Evolutionary conservation across 2,113 vertebrate genomes (phyloP).

Genomic region (Actenoides lindsayi): DNA sequence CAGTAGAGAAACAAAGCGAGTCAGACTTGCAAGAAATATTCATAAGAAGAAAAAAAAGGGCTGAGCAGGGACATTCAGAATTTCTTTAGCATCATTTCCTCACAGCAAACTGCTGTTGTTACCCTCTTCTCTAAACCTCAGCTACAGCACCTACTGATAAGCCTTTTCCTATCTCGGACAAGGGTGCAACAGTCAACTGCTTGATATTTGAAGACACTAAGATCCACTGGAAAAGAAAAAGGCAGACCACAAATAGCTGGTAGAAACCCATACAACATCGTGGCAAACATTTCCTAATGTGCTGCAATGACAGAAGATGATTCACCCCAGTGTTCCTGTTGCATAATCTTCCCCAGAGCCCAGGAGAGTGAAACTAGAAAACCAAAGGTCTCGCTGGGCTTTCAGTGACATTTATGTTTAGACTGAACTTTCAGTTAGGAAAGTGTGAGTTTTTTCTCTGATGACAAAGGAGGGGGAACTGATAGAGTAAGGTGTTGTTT

Average conservation of each 20-base stretch:
- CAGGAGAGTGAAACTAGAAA: conserved; percentile 59
- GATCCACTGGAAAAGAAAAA: neutral
- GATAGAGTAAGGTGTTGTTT: conserved; percentile 36
- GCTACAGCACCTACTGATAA: neutral
- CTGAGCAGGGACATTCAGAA: neutral
- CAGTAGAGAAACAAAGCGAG: neutral
- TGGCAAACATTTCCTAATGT: conserved; percentile 58
- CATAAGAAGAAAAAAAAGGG: neutral
- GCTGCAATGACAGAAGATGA: conserved; percentile 54
- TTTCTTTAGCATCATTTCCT: conserved; percentile 15
- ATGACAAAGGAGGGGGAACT: conserved; percentile 31
- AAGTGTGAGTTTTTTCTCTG: conserved; percentile 61
- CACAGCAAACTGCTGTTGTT: neutral
- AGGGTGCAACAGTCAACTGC: neutral
- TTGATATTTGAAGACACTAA: neutral
- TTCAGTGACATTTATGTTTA: conserved; percentile 66
- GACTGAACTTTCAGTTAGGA: conserved; percentile 67
- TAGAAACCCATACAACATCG: neutral
- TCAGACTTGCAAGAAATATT: neutral
- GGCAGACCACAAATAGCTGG: conserved; percentile 13
- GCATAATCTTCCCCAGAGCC: conserved; percentile 61
- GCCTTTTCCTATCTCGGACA: neutral
- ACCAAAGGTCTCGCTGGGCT: conserved; percentile 56
- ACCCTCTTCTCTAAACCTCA: neutral
- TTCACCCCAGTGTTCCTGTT: conserved; percentile 66